These are phyloP conservation scores for Danio tinwini DNA, from an alignment of 2,797 vertebrate genomes.

Conservation along the genomic window DNA sequence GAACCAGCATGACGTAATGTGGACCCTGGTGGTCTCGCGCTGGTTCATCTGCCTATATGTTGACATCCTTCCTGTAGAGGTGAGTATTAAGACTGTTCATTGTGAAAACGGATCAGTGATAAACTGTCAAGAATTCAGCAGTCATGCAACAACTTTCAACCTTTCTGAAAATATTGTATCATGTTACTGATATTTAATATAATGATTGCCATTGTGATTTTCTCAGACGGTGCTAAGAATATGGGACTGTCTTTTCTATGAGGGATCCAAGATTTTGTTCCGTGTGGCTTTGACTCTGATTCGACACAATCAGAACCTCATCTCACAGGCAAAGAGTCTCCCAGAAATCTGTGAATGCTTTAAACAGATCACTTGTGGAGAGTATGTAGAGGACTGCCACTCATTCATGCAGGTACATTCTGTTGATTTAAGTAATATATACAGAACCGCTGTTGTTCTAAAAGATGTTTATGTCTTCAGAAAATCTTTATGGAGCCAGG, in stretches of 20 bases:
- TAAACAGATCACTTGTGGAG: conserved; percentile 88
- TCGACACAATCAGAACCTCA: conserved; percentile 86
- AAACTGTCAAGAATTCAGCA: background rate
- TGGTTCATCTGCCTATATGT: conserved; percentile 98
- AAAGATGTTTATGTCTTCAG: conserved; percentile 54
- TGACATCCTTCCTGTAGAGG: conserved; percentile 94
- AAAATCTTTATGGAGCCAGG: conserved; percentile 93
- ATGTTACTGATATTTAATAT: too few species aligned
- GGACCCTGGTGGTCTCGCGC: conserved; percentile 91
- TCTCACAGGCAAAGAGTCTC: conserved; percentile 85
- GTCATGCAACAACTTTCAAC: background rate
- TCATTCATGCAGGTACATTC: conserved; percentile 90
- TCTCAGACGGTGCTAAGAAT: conserved; percentile 91
- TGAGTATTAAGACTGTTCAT: conserved; percentile 61
- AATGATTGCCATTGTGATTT: background rate
- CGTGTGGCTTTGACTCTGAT: conserved; percentile 92
- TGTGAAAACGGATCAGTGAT: background rate
- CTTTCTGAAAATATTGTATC: background rate
- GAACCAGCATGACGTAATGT: conserved; percentile 86
- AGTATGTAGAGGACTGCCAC: conserved; percentile 89
- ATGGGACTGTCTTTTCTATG: conserved; percentile 97
- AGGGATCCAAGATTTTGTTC: conserved; percentile 96
- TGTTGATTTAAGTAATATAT: background rate
- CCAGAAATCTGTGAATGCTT: conserved; percentile 89
- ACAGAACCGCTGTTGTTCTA: background rate